phyloP scores from a whole-genome alignment of 2,113 vertebrate species.

The Oreocharis arfaki region DNA sequence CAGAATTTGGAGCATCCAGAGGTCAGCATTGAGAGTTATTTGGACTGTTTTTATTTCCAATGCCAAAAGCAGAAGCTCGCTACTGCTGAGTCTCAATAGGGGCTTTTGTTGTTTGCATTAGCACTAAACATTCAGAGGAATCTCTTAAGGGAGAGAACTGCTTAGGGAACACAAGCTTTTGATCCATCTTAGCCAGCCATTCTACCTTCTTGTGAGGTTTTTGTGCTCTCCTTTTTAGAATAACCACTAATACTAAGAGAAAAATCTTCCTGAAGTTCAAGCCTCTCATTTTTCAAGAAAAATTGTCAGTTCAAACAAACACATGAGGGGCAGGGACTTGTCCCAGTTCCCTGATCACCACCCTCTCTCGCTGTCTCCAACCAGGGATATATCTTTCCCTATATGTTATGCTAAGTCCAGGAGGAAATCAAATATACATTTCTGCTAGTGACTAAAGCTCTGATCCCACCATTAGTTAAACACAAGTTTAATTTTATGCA shows the following conservation, averaged over 20 bases:
- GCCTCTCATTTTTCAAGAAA: background rate
- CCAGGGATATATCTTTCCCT: background rate
- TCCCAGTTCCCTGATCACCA: background rate
- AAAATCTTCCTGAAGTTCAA: background rate
- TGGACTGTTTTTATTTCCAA: background rate
- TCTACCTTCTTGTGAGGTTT: background rate
- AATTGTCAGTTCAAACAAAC: background rate
- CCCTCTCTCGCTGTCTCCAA: background rate
- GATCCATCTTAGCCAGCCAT: background rate
- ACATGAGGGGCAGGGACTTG: background rate
- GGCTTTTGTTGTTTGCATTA: background rate
- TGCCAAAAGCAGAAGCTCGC: background rate
- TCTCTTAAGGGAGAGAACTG: background rate
- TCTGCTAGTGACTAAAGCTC: background rate
- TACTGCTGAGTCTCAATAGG: background rate
- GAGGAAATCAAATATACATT: background rate
- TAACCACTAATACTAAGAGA: background rate
- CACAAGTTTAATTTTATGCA: constrained; percentile 5
- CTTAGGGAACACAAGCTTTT: background rate
- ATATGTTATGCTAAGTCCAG: background rate
- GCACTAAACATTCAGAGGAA: background rate
- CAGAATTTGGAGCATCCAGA: background rate
- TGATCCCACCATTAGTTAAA: constrained; percentile 20
- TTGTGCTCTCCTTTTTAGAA: background rate
- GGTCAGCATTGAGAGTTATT: background rate